Evolutionary conservation across 2,113 vertebrate species (phyloP).

Genomic region (Hippocampus comes): DNA sequence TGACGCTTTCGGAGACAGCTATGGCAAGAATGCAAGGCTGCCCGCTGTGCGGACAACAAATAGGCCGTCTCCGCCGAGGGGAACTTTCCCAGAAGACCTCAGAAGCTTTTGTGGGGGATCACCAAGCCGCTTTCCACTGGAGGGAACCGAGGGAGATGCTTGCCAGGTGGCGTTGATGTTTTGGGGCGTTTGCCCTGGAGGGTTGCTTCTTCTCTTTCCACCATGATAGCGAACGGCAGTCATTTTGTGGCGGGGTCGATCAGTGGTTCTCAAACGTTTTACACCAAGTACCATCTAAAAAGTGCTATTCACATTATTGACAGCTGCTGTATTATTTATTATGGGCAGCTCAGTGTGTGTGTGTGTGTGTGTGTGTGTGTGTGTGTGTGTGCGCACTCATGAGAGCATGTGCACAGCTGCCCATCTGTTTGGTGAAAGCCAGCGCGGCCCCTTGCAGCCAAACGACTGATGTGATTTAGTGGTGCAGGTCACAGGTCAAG

Average conservation of each 20-base stretch:
- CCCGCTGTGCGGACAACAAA: conserved; percentile 69
- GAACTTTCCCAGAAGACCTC: conserved; percentile 8
- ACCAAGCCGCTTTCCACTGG: neutral
- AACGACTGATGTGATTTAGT: conserved; percentile 68
- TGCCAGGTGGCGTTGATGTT: conserved; percentile 1
- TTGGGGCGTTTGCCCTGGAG: neutral
- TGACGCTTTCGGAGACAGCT: conserved; percentile 62
- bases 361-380: conserved; percentile 43
- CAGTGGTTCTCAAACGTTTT: too few species aligned
- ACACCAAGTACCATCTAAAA: too few species aligned
- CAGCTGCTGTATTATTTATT: neutral
- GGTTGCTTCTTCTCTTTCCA: neutral
- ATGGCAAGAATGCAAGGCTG: conserved; percentile 71
- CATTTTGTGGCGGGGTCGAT: neutral
- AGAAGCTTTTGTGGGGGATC: neutral
- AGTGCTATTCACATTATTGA: neutral
- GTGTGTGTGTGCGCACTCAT: neutral
- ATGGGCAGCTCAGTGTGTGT: conserved; percentile 19
- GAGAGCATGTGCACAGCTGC: conserved; percentile 26
- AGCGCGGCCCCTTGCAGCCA: conserved; percentile 41
- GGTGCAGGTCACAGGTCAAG: conserved; percentile 64
- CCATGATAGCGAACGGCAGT: neutral
- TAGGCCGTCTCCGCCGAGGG: conserved; percentile 3
- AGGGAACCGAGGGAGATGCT: neutral
- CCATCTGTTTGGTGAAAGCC: conserved; percentile 52